Conservation (phyloP, 2,113 vertebrate species). For the Rhinolophus ferrumequinum region DNA sequence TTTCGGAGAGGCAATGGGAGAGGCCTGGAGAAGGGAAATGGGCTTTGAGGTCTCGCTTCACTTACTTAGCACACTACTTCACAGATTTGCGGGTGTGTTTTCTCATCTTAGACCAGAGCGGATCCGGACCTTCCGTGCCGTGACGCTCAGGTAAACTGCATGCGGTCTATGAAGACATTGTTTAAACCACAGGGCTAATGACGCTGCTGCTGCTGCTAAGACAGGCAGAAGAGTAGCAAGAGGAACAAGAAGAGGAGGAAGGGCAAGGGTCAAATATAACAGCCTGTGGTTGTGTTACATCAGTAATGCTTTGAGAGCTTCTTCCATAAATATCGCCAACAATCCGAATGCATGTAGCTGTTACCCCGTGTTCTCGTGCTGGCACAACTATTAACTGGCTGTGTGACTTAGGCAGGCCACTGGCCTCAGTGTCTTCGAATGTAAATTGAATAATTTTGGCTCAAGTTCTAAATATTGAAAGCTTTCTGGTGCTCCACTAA, state of each 20-base stretch:
- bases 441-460: background rate
- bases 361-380: rapidly evolving
- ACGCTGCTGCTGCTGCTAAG: rapidly evolving
- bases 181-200: background rate
- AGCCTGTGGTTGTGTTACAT: background rate
- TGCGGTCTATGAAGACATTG: background rate
- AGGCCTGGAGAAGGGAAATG: background rate
- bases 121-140: background rate
- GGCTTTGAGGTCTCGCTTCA: background rate
- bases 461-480: background rate
- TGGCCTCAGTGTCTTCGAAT: background rate
- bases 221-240: background rate
- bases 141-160: background rate
- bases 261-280: background rate
- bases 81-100: background rate
- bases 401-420: background rate
- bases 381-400: background rate
- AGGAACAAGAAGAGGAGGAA: background rate
- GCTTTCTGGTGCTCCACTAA: background rate
- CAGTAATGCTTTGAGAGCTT: rapidly evolving
- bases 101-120: background rate
- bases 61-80: background rate
- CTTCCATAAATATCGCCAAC: background rate
- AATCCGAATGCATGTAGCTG: rapidly evolving
- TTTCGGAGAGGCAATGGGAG: background rate